Evolutionary conservation across 1,140 invertebrate genomes (phyloP), one percentile per base, ranked within the genome.

Genomic region (Sinella curviseta): DNA sequence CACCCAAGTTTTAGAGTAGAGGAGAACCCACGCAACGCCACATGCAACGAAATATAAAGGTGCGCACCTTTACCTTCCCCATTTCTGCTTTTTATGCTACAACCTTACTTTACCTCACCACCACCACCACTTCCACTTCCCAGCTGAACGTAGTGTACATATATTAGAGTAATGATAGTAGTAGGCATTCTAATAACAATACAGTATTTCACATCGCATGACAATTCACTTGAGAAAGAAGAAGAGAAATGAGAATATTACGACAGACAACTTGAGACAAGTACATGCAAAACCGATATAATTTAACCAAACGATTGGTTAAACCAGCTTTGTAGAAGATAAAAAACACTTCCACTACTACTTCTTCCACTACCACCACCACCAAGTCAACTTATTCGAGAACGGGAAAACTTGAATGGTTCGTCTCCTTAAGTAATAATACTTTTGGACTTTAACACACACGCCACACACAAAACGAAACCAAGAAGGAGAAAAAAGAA

Each of bases 171-270:
- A 60, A 60, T n/a, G 24, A 26, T 60, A 17, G 57, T 26, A 8
- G 24, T 60, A n/a, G n/a, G n/a, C n/a, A 48, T 48, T 48, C 39
- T 48, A 48, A 48, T 48, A 48, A 48, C 39, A 16, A 26, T 60
- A 26, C 57, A 16, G 24, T 60, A 17, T 60, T n/a, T 60, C 4
- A 60, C 57, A 60, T 24, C 24, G 65, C 31, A 70, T 33, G 65
- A 24, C 65, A 70, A 70, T 30, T n/a, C 65, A 70, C 65, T 70
- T 33, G 65, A 70, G 65, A 33, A 70, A 33, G 65, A 70, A 70
- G 65, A 65, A 70, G 65, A 70, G 28, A 70, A 70, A 14, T 70
- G 30, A 70, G 65, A 70, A 70, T 70, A 70, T 70, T 70, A 70
- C 65, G 30, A 70, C 26, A 70, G 65, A 70, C 30, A 70, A 30